Evolutionary conservation across 2,888 invertebrate genomes (phyloP).

Genomic region (Dicycla oo): DNA sequence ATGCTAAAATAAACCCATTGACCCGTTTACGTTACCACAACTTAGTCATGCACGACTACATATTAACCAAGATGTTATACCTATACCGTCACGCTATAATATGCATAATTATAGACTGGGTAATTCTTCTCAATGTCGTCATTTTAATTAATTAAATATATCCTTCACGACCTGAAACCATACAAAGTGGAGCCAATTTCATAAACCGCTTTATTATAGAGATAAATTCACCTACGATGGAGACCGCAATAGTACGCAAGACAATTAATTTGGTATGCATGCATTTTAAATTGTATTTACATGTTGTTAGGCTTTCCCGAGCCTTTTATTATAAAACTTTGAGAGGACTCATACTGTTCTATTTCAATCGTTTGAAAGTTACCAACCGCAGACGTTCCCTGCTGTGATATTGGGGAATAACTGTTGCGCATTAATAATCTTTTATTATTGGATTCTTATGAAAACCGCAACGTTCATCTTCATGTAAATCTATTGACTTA

Average conservation of each 20-base stretch:
- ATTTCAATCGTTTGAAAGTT: slow-evolving; percentile 54
- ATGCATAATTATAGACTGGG: too few species aligned
- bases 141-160: slow-evolving; percentile 31
- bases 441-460: slow-evolving; percentile 28
- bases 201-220: slow-evolving; percentile 17
- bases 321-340: slow-evolving; percentile 52
- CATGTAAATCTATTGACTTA: neutral
- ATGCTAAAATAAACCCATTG: slow-evolving; percentile 43
- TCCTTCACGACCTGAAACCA: slow-evolving; percentile 2
- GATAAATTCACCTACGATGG: slow-evolving; percentile 15
- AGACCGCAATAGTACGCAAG: slow-evolving; percentile 18
- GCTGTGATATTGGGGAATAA: slow-evolving; percentile 19
- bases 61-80: slow-evolving; percentile 17
- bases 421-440: slow-evolving; percentile 19
- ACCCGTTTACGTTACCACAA: slow-evolving; percentile 40
- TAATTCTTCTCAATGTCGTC: too few species aligned
- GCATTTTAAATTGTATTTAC: slow-evolving; percentile 40
- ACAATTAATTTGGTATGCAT: slow-evolving; percentile 35
- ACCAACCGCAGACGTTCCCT: slow-evolving; percentile 35
- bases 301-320: slow-evolving; percentile 26
- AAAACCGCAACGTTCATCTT: slow-evolving; percentile 21
- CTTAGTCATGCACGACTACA: slow-evolving; percentile 37
- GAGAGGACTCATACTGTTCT: slow-evolving; percentile 39
- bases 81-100: neutral
- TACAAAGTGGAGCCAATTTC: slow-evolving; percentile 25